These are phyloP conservation scores for Chelonoidis abingdonii DNA, from an alignment of 2,113 vertebrate species.

Conservation along the genomic window DNA sequence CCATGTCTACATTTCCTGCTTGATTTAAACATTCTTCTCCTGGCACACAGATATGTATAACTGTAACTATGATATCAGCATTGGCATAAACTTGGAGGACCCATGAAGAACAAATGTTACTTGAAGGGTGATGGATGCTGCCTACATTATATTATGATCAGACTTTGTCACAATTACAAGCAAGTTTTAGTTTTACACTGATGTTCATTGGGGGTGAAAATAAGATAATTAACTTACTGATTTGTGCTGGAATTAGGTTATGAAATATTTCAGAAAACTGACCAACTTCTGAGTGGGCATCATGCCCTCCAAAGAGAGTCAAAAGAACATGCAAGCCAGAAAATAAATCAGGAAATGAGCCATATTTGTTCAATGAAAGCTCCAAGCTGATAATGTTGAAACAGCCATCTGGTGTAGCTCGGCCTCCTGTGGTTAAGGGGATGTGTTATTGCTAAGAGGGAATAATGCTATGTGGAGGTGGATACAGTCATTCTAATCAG, in stretches of 20 bases:
- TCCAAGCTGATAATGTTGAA: not conserved
- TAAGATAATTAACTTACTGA: constrained; percentile 32
- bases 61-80: not conserved
- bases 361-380: not conserved
- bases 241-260: constrained; percentile 19
- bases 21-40: not conserved
- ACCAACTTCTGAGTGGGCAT: not conserved
- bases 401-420: not conserved
- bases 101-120: not conserved
- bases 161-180: not conserved
- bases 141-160: not conserved
- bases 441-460: not conserved
- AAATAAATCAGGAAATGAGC: not conserved
- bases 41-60: not conserved
- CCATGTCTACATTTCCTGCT: not conserved
- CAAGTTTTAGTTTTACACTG: constrained; percentile 36
- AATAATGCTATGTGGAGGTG: not conserved
- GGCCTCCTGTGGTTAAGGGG: not conserved
- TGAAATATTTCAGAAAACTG: not conserved
- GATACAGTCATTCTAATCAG: not conserved
- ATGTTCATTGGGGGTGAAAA: not conserved
- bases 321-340: not conserved
- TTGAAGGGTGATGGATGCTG: not conserved
- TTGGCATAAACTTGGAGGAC: not conserved
- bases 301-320: not conserved